phyloP scores from a whole-genome alignment of 1,140 invertebrate genomes.

The Bombus ignitus region DNA sequence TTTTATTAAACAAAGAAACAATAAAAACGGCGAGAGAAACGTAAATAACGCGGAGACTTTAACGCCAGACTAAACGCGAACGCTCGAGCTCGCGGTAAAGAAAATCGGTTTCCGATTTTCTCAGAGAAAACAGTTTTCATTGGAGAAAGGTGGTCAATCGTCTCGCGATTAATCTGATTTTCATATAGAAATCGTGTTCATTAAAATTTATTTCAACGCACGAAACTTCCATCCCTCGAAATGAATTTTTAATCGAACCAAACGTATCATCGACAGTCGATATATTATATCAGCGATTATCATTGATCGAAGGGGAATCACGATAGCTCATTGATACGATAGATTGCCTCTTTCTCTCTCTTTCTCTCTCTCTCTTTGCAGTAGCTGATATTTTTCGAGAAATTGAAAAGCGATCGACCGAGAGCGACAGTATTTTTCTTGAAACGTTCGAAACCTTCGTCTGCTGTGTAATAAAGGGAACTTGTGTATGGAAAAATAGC shows the following conservation, averaged over 20 bases:
- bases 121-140: slow-evolving; percentile 14
- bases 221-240: background rate
- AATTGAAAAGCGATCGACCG: slow-evolving; percentile 37
- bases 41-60: background rate
- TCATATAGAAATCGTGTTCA: background rate
- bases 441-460: slow-evolving; percentile 9
- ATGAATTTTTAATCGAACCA: background rate
- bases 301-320: slow-evolving; percentile 3
- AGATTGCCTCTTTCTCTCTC: background rate
- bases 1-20: background rate
- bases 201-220: background rate
- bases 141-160: slow-evolving; percentile 1
- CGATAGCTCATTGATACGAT: background rate
- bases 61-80: background rate
- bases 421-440: slow-evolving; percentile 11
- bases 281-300: too few species aligned
- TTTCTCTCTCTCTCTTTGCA: background rate
- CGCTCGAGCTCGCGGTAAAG: background rate
- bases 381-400: background rate
- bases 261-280: too few species aligned
- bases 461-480: background rate
- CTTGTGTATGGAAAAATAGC: slow-evolving; percentile 26
- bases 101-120: slow-evolving; percentile 2
- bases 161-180: background rate
- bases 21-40: background rate